Evolutionary conservation across 1,140 invertebrate genomes (phyloP).

Genomic region (Ephestia elutella): DNA sequence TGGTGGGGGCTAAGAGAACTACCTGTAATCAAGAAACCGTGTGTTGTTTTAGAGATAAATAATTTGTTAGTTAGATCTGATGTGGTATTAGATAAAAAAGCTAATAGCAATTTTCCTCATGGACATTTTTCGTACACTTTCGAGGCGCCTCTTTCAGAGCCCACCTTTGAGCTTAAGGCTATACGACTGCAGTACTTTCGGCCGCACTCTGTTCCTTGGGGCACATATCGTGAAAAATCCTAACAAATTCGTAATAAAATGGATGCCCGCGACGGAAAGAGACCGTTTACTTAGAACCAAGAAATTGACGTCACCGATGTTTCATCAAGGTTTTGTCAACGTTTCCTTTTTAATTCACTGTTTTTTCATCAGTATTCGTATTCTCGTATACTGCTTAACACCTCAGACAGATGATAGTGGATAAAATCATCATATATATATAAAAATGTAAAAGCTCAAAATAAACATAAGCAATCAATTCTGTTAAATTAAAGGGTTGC

Average conservation of each 20-base stretch:
- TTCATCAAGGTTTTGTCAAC: slow-evolving; percentile 33
- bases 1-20: slow-evolving; percentile 79
- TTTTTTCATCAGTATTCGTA: no score
- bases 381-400: no score
- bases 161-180: slow-evolving; percentile 75
- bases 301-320: slow-evolving; percentile 40
- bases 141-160: slow-evolving; percentile 67
- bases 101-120: slow-evolving; percentile 64
- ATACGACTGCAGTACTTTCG: slow-evolving; percentile 77
- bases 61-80: slow-evolving; percentile 74
- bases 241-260: slow-evolving; percentile 52
- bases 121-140: slow-evolving; percentile 54
- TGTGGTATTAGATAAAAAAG: slow-evolving; percentile 69
- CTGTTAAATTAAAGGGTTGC: no score
- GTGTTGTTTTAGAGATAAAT: slow-evolving; percentile 74
- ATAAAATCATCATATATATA: no score
- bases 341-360: not conserved
- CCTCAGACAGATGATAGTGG: no score
- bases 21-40: slow-evolving; percentile 72
- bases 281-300: slow-evolving; percentile 32
- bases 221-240: slow-evolving; percentile 63
- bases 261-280: slow-evolving; percentile 43
- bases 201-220: slow-evolving; percentile 74
- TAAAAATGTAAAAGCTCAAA: no score
- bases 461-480: no score